Evolutionary conservation across 2,797 vertebrate genomes (phyloP).

Genomic region (Sternotherus odoratus): DNA sequence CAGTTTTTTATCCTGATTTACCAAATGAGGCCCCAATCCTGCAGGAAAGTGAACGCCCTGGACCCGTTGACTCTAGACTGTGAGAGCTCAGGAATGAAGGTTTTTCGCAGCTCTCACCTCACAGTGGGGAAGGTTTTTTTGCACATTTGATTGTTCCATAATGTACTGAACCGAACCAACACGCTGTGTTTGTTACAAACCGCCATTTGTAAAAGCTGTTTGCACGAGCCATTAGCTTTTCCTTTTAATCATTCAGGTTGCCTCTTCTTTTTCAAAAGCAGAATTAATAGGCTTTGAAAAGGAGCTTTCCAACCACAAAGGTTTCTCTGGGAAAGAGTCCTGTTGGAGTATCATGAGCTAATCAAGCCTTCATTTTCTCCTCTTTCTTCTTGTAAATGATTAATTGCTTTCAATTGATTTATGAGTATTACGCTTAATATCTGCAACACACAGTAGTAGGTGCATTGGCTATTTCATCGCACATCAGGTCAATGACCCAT

Average conservation of each 20-base stretch:
- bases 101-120: neutral
- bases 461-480: neutral
- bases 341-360: constrained; percentile 44
- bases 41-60: neutral
- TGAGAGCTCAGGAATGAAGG: neutral
- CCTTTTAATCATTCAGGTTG: constrained; percentile 71
- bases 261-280: constrained; percentile 57
- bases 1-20: neutral
- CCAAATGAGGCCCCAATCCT: accelerated
- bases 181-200: neutral
- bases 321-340: constrained; percentile 35
- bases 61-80: neutral
- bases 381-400: constrained; percentile 50
- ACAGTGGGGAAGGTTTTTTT: neutral
- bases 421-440: constrained; percentile 52
- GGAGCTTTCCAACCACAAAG: constrained; percentile 52
- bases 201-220: constrained; percentile 25
- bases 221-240: constrained; percentile 57
- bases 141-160: neutral
- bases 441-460: neutral
- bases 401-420: constrained; percentile 78
- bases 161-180: neutral
- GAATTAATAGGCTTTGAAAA: constrained; percentile 64
- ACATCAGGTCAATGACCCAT: neutral
- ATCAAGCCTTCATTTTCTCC: constrained; percentile 58